phyloP scores from a whole-genome alignment of 2,113 vertebrate species.

The Acrocephalus arundinaceus region DNA sequence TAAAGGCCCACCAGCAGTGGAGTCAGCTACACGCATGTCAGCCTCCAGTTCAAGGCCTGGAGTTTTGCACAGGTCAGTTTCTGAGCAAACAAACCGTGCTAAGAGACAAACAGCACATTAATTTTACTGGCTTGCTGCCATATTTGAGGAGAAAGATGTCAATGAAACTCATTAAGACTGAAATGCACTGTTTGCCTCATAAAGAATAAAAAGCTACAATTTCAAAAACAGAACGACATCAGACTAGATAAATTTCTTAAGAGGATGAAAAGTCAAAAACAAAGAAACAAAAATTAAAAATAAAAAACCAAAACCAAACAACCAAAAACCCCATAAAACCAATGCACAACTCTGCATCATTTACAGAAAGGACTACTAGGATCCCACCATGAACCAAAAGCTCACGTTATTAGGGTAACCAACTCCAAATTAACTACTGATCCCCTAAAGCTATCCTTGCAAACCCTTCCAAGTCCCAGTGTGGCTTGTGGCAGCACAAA shows the following conservation, averaged over 20 bases:
- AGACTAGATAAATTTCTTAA: background rate
- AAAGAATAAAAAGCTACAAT: background rate
- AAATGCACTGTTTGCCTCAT: background rate
- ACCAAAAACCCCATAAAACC: background rate
- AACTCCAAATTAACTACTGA: background rate
- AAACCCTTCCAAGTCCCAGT: background rate
- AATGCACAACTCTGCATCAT: background rate
- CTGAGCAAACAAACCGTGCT: background rate
- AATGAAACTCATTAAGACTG: background rate
- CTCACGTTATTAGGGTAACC: background rate
- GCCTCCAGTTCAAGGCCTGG: background rate
- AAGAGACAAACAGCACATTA: background rate
- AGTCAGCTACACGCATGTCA: background rate
- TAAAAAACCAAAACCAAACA: background rate
- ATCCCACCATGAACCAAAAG: background rate
- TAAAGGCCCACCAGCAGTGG: background rate
- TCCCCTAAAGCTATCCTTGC: background rate
- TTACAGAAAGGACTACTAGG: background rate
- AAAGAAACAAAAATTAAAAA: background rate
- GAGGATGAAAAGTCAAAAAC: background rate
- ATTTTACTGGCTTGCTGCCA: background rate
- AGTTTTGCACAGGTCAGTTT: background rate
- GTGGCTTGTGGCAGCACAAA: background rate
- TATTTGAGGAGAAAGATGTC: background rate
- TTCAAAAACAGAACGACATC: background rate